phyloP scores from a whole-genome alignment of 2,888 invertebrate genomes.

The Acrobasis repandana region DNA sequence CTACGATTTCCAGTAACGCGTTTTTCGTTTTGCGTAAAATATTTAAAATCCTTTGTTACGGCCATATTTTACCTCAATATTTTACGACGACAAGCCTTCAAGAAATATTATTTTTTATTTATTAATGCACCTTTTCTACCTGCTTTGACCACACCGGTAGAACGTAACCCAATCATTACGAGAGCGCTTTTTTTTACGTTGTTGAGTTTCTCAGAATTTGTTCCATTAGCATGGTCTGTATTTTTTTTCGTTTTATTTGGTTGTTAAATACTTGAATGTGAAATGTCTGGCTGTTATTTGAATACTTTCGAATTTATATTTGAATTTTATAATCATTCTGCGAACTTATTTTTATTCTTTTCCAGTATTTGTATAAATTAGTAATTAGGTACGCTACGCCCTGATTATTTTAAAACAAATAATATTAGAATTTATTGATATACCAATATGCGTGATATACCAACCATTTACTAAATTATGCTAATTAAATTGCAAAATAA shows the following conservation, averaged over 20 bases:
- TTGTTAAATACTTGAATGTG: slow-evolving; percentile 2
- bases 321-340: not conserved
- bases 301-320: slow-evolving; percentile 1
- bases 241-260: not conserved
- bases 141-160: slow-evolving; percentile 18
- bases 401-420: no score
- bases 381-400: no score
- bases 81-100: not conserved
- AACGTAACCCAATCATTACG: slow-evolving; percentile 19
- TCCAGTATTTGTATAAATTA: not conserved
- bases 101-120: slow-evolving; percentile 14
- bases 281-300: not conserved
- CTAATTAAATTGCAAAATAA: no score
- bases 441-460: no score
- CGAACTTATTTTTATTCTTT: not conserved
- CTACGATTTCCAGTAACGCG: not conserved
- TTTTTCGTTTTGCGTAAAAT: not conserved
- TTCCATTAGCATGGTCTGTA: slow-evolving; percentile 21
- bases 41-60: no score
- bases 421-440: no score
- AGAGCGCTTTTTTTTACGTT: slow-evolving; percentile 14
- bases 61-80: slow-evolving; percentile 7
- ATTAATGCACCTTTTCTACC: slow-evolving; percentile 13
- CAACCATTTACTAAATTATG: no score
- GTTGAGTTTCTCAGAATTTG: slow-evolving; percentile 17